Evolutionary conservation across 2,797 vertebrate genomes (phyloP).

Genomic region (Argya squamiceps): DNA sequence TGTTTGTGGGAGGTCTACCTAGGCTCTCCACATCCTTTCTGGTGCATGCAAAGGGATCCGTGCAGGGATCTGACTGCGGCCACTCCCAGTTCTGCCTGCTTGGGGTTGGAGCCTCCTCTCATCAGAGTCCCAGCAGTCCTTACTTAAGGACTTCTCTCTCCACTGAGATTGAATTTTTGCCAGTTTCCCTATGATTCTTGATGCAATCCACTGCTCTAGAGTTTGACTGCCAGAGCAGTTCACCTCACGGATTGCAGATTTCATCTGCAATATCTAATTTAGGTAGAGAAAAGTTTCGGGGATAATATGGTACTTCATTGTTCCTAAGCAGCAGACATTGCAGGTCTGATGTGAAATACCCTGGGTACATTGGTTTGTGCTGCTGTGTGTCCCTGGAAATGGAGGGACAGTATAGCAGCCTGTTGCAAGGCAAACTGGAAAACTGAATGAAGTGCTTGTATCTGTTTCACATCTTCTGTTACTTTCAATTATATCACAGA

Average conservation of each 20-base stretch:
- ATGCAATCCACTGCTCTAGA: neutral
- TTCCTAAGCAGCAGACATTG: neutral
- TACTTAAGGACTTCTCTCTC: neutral
- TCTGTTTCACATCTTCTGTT: neutral
- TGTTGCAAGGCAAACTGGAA: neutral
- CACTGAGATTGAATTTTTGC: neutral
- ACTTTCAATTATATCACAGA: neutral
- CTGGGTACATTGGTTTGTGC: neutral
- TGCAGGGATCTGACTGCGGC: neutral
- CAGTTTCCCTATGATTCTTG: neutral
- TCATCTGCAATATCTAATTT: neutral
- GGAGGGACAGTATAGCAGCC: neutral
- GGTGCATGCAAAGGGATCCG: neutral
- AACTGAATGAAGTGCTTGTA: neutral
- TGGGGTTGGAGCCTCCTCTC: accelerated
- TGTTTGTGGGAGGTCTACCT: neutral
- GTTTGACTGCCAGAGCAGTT: neutral
- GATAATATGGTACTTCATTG: neutral
- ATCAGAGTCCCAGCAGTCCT: neutral
- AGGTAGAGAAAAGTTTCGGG: neutral
- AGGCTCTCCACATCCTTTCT: neutral
- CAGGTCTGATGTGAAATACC: neutral
- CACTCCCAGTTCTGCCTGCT: neutral
- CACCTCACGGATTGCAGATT: neutral
- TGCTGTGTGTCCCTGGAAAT: neutral